These are phyloP conservation scores for Drosophila limbata DNA, from an alignment of 2,888 invertebrate genomes.

Conservation along the genomic window DNA sequence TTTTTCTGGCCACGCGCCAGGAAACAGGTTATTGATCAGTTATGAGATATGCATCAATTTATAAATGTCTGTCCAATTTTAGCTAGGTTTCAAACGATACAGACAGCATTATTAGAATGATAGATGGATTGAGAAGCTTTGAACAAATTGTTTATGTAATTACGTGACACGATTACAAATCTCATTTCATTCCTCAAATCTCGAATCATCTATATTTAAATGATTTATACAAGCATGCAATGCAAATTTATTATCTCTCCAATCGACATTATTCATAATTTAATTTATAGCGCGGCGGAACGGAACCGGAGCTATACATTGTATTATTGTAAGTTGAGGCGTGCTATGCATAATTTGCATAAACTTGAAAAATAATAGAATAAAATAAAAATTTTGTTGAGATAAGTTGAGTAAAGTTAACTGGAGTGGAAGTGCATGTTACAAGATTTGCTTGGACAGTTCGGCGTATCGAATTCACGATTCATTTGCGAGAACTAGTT, in stretches of 20 bases:
- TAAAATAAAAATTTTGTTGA: conserved; percentile 5
- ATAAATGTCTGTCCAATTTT: background rate
- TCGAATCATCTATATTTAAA: conserved; percentile 30
- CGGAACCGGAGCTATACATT: conserved; percentile 34
- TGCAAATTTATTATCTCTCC: conserved; percentile 28
- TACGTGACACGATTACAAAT: conserved; percentile 52
- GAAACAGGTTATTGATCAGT: conserved; percentile 13
- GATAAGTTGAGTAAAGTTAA: conserved; percentile 12
- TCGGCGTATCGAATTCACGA: conserved; percentile 2
- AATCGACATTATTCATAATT: conserved; percentile 40
- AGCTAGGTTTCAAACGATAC: background rate
- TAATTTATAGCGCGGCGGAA: conserved; percentile 25
- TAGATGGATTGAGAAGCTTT: conserved; percentile 18
- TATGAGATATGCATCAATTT: background rate
- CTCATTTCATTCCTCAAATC: conserved; percentile 5
- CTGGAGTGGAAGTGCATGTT: conserved; percentile 33
- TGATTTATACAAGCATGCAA: conserved; percentile 63
- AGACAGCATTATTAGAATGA: conserved; percentile 9
- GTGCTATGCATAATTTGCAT: conserved; percentile 30
- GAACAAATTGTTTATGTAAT: conserved; percentile 59
- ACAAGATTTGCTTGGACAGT: conserved; percentile 3
- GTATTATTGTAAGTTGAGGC: background rate
- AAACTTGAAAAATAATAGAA: conserved; percentile 19
- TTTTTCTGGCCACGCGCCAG: background rate
- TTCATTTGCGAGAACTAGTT: conserved; percentile 7